Percentiles rank a stretch among this genome's conserved stretches.
Conservation (phyloP, 2,797 vertebrate species). For the Euphonia xanthogaster region DNA sequence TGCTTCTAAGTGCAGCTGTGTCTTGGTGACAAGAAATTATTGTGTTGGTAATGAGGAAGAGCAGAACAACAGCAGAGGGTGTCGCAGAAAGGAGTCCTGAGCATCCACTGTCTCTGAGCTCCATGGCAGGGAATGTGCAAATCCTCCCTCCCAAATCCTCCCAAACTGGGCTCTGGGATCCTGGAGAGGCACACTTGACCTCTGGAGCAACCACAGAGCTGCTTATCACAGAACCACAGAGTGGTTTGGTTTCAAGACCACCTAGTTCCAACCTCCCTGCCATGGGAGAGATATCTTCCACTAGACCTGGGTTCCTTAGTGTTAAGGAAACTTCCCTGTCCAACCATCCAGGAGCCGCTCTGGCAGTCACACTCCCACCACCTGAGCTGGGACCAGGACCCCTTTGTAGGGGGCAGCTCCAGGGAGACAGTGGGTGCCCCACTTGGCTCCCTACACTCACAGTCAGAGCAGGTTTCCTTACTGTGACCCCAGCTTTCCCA, state of each 20-base stretch:
- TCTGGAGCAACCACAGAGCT: rapidly evolving
- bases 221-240: not conserved
- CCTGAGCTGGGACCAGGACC: not conserved
- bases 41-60: not conserved
- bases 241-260: not conserved
- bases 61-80: not conserved
- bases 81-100: not conserved
- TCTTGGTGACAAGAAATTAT: not conserved
- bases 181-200: not conserved
- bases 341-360: not conserved
- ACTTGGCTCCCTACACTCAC: not conserved
- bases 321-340: not conserved
- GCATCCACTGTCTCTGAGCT: not conserved
- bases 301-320: not conserved
- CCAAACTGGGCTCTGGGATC: not conserved
- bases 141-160: not conserved
- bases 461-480: not conserved
- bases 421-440: not conserved
- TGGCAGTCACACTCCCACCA: not conserved
- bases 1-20: not conserved
- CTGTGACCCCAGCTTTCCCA: not conserved
- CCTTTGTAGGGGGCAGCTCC: rapidly evolving
- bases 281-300: not conserved
- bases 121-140: not conserved
- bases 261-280: not conserved